Conservation (phyloP, 2,888 invertebrate species). For the Torymus auratus region DNA sequence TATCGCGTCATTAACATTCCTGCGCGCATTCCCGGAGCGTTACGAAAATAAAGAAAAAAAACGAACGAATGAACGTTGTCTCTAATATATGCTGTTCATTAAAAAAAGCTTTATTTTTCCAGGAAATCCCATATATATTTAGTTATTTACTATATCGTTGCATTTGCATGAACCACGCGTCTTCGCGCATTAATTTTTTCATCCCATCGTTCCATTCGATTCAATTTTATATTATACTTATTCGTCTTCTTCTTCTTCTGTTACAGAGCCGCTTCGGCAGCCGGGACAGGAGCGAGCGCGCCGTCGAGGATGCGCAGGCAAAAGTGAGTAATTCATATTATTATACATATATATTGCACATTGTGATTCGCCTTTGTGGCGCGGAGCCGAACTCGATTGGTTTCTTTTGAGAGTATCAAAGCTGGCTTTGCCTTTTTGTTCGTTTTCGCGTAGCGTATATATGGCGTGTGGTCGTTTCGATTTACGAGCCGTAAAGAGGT, state of each 20-base stretch:
- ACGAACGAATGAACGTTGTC: too few relatives aligned
- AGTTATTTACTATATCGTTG: too few relatives aligned
- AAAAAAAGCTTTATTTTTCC: too few relatives aligned
- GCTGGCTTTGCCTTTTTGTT: slow-evolving; percentile 1
- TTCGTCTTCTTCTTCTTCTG: slow-evolving; percentile 43
- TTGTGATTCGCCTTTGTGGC: slow-evolving; percentile 28
- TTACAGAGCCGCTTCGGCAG: slow-evolving; percentile 67
- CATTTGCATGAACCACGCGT: too few relatives aligned
- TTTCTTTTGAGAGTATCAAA: slow-evolving; percentile 15
- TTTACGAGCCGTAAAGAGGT: too few relatives aligned
- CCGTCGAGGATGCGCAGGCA: slow-evolving; percentile 63
- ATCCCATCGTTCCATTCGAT: too few relatives aligned
- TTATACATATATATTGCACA: background rate
- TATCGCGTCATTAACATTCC: slow-evolving; percentile 27
- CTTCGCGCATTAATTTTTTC: too few relatives aligned
- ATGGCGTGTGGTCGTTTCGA: too few relatives aligned
- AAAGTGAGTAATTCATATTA: slow-evolving; percentile 66
- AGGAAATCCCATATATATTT: too few relatives aligned
- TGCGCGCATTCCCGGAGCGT: background rate
- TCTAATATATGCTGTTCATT: too few relatives aligned
- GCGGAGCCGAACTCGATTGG: slow-evolving; percentile 16
- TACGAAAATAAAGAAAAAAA: too few relatives aligned
- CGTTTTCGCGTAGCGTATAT: slow-evolving; percentile 15
- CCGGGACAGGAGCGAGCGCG: slow-evolving; percentile 60
- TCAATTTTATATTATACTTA: background rate